Conservation (phyloP, 2,113 vertebrate genomes). For the Petrocephalus microphthalmus region DNA sequence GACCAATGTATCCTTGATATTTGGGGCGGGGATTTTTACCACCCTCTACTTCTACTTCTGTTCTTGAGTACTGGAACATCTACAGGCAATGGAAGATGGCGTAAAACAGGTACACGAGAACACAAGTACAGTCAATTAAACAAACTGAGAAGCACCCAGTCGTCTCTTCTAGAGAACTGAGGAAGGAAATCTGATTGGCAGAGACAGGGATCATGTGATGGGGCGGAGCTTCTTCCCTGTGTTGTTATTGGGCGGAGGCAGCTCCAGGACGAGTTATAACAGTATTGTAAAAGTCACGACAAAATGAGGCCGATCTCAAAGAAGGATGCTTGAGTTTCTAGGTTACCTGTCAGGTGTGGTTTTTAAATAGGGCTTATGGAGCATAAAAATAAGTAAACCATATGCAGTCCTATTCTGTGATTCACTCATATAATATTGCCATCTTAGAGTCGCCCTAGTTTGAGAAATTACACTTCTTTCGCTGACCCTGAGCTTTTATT, state of each 20-base stretch:
- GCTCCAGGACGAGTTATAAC: neutral
- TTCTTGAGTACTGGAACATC: too few species aligned
- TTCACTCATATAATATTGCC: neutral
- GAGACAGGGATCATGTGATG: neutral
- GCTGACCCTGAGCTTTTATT: neutral
- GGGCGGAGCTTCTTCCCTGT: neutral
- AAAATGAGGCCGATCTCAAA: neutral
- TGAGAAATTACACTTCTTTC: neutral
- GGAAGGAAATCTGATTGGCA: neutral
- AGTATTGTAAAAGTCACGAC: neutral
- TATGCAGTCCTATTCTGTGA: neutral
- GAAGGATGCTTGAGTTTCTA: neutral
- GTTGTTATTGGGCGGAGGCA: neutral
- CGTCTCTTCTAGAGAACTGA: neutral
- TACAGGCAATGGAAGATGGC: too few species aligned
- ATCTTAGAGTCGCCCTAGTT: neutral
- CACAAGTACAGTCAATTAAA: too few species aligned
- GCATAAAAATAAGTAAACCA: neutral
- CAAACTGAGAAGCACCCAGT: too few species aligned
- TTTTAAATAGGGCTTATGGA: neutral
- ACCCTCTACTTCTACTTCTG: too few species aligned
- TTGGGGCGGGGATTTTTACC: too few species aligned
- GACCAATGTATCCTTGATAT: too few species aligned
- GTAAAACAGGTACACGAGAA: too few species aligned
- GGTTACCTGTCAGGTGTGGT: neutral